Conservation (phyloP, 2,797 vertebrate genomes). For the Geotrypetes seraphini region DNA sequence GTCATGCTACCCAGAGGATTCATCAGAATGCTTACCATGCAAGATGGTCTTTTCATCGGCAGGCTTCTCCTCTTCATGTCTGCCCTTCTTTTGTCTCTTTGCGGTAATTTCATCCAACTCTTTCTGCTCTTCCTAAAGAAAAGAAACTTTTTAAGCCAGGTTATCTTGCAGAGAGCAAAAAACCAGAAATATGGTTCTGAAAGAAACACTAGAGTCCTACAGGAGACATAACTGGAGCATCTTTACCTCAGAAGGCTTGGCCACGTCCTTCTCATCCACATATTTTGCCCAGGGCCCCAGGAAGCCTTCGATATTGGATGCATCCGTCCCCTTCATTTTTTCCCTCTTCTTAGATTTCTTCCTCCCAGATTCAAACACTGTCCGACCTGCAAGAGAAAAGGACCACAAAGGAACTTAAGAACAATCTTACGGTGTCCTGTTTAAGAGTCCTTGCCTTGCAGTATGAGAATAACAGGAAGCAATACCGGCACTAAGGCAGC, state of each 20-base stretch:
- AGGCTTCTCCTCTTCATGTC: slow-evolving; percentile 87
- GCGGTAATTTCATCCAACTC: slow-evolving; percentile 93
- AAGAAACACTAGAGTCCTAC: background rate
- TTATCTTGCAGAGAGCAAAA: too few species aligned
- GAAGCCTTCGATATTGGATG: slow-evolving; percentile 84
- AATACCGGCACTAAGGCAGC: too few species aligned
- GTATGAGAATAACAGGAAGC: too few species aligned
- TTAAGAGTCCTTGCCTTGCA: too few species aligned
- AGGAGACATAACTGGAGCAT: background rate
- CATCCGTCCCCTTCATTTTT: slow-evolving; percentile 89
- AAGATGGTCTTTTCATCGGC: slow-evolving; percentile 93
- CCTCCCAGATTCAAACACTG: slow-evolving; percentile 85
- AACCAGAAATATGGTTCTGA: too few species aligned
- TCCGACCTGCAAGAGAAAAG: slow-evolving; percentile 63
- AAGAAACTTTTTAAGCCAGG: too few species aligned
- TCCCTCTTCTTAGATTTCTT: slow-evolving; percentile 87
- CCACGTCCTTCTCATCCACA: slow-evolving; percentile 84
- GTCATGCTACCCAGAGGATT: too few species aligned
- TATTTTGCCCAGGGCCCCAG: slow-evolving; percentile 96
- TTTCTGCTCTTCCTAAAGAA: slow-evolving; percentile 83
- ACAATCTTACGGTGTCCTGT: too few species aligned
- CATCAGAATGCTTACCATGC: slow-evolving; percentile 79
- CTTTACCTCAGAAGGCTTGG: slow-evolving; percentile 88
- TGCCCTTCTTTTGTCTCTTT: slow-evolving; percentile 94
- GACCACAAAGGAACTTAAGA: background rate